Conservation (phyloP, 2,888 invertebrate species). For the Malacosoma neustria region DNA sequence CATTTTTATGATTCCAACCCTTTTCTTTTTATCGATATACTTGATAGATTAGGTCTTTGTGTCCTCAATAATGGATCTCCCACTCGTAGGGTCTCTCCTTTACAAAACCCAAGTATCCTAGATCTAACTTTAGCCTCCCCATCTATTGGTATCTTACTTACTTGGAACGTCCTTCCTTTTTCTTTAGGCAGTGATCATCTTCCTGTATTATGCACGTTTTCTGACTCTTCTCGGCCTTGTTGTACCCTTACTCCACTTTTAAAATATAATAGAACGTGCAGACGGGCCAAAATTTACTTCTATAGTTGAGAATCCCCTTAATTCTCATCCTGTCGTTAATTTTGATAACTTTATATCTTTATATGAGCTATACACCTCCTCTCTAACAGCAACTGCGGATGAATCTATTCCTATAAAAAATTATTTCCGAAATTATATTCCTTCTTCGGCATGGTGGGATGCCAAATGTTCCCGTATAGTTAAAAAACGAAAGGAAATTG, state of each 20-base stretch:
- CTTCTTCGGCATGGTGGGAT: neutral
- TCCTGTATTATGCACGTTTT: neutral
- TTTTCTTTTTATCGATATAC: too few relatives aligned
- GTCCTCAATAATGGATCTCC: too few relatives aligned
- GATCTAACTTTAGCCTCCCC: too few relatives aligned
- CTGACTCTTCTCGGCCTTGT: neutral
- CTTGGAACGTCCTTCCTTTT: neutral
- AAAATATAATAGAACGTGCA: neutral
- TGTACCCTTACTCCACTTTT: neutral
- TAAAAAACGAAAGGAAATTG: neutral
- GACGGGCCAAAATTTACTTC: neutral
- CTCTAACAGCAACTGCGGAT: too few relatives aligned
- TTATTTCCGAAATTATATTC: neutral
- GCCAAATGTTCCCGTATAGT: neutral
- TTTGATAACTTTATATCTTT: neutral
- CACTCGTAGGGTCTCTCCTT: too few relatives aligned
- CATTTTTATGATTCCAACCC: too few relatives aligned
- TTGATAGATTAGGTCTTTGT: too few relatives aligned
- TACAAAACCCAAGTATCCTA: too few relatives aligned
- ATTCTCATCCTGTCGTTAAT: neutral
- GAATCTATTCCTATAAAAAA: neutral
- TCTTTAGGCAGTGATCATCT: neutral
- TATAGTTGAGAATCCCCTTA: neutral
- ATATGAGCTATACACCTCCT: neutral
- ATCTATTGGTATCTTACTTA: conserved; percentile 1